Percentiles rank a stretch among this genome's conserved stretches.
These are phyloP conservation scores for Colossoma macropomum DNA, from an alignment of 2,113 vertebrate genomes.

Conservation along the genomic window DNA sequence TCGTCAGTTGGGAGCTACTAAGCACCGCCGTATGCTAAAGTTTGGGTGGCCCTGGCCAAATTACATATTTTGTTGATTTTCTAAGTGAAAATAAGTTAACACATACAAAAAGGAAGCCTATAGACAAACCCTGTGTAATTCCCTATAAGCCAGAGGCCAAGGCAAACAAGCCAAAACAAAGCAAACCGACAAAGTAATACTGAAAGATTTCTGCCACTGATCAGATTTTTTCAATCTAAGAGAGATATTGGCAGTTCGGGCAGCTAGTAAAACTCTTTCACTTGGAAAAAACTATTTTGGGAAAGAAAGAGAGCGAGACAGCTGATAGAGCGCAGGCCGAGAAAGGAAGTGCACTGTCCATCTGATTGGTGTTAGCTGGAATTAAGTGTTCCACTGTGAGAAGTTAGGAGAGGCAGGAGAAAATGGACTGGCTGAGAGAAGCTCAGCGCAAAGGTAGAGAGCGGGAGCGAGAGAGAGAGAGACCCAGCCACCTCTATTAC, in stretches of 20 bases:
- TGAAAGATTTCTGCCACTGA: not conserved
- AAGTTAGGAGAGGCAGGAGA: slow-evolving; percentile 59
- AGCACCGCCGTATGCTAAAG: no score
- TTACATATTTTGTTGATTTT: no score
- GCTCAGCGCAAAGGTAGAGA: slow-evolving; percentile 51
- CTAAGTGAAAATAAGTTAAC: no score
- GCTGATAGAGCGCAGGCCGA: slow-evolving; percentile 46
- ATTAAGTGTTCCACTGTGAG: slow-evolving; percentile 70
- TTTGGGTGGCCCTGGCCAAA: no score
- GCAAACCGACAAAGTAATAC: not conserved
- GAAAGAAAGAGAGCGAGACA: slow-evolving; percentile 26
- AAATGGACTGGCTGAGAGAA: slow-evolving; percentile 55
- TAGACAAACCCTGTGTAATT: not conserved
- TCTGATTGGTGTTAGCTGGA: slow-evolving; percentile 65
- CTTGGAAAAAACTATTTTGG: not conserved
- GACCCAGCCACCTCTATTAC: slow-evolving; percentile 75
- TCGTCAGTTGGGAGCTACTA: no score
- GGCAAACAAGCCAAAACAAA: not conserved
- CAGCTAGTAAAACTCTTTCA: slow-evolving; percentile 35
- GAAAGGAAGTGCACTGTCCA: slow-evolving; percentile 49
- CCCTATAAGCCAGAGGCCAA: not conserved
- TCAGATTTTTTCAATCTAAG: not conserved
- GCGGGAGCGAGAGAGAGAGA: slow-evolving; percentile 55
- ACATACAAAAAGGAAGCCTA: not conserved
- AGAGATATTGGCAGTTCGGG: not conserved